These are phyloP conservation scores for Datnioides undecimradiatus DNA, from an alignment of 2,113 vertebrate species.

Conservation along the genomic window DNA sequence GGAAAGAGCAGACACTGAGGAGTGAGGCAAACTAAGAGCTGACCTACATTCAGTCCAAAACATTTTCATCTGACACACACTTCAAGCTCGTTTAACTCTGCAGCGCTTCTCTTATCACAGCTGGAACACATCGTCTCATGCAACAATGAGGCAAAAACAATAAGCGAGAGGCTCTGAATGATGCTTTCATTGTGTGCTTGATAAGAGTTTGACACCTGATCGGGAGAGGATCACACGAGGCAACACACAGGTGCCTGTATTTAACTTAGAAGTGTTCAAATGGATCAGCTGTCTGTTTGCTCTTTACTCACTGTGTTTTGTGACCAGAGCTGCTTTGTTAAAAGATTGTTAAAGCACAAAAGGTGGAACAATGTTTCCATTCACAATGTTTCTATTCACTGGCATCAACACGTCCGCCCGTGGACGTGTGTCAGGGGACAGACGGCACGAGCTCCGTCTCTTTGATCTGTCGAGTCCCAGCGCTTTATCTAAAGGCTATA, in stretches of 20 bases:
- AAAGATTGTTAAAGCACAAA: slow-evolving; percentile 28
- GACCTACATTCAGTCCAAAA: slow-evolving; percentile 29
- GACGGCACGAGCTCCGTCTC: not conserved
- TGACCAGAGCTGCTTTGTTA: slow-evolving; percentile 24
- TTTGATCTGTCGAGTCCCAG: not conserved
- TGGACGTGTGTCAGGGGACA: not conserved
- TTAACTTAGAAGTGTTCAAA: not conserved
- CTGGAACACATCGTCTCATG: slow-evolving; percentile 38
- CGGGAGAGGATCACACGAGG: not conserved
- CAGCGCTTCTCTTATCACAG: slow-evolving; percentile 2
- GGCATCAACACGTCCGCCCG: not conserved
- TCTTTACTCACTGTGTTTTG: not conserved
- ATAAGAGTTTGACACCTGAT: slow-evolving; percentile 9
- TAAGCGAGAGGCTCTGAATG: slow-evolving; percentile 11
- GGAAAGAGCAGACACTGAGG: not conserved
- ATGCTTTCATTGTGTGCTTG: slow-evolving; percentile 3
- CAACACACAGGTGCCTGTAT: no score
- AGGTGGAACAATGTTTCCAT: slow-evolving; percentile 26
- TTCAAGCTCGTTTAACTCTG: not conserved
- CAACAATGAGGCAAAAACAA: slow-evolving; percentile 22
- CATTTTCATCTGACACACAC: slow-evolving; percentile 22
- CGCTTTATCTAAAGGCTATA: not conserved
- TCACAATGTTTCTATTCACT: not conserved
- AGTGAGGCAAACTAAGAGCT: slow-evolving; percentile 1
- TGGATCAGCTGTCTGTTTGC: slow-evolving; percentile 1